These are phyloP conservation scores for Argya squamiceps DNA, from an alignment of 2,797 vertebrate genomes.

Conservation along the genomic window DNA sequence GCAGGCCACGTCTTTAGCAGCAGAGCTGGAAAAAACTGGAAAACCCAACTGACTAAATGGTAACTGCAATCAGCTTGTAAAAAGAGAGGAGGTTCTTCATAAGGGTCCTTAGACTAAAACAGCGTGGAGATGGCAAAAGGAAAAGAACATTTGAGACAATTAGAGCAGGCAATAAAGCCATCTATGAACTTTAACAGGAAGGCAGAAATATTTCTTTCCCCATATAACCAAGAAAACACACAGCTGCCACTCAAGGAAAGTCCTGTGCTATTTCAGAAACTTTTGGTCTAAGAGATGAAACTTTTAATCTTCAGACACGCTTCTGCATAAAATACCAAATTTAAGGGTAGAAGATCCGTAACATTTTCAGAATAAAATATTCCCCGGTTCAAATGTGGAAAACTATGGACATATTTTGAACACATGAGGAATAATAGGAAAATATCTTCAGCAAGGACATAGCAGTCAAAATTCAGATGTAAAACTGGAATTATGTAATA, in stretches of 20 bases:
- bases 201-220: not conserved
- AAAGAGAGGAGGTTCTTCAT: not conserved
- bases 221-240: not conserved
- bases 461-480: not conserved
- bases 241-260: not conserved
- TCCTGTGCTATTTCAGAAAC: not conserved
- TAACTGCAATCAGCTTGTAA: not conserved
- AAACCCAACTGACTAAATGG: not conserved
- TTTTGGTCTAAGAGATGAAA: not conserved
- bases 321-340: not conserved
- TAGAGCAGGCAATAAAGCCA: not conserved
- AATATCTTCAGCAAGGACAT: not conserved
- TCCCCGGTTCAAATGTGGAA: not conserved
- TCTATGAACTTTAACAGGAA: not conserved
- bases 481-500: not conserved
- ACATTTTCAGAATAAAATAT: not conserved
- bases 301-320: not conserved
- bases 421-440: not conserved
- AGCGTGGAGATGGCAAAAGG: not conserved
- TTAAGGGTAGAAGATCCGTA: not conserved
- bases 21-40: not conserved
- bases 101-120: not conserved
- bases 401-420: not conserved
- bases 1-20: not conserved
- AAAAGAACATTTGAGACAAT: not conserved